Evolutionary conservation across 2,888 invertebrate genomes (phyloP).

Genomic region (Odontocolon sp.): DNA sequence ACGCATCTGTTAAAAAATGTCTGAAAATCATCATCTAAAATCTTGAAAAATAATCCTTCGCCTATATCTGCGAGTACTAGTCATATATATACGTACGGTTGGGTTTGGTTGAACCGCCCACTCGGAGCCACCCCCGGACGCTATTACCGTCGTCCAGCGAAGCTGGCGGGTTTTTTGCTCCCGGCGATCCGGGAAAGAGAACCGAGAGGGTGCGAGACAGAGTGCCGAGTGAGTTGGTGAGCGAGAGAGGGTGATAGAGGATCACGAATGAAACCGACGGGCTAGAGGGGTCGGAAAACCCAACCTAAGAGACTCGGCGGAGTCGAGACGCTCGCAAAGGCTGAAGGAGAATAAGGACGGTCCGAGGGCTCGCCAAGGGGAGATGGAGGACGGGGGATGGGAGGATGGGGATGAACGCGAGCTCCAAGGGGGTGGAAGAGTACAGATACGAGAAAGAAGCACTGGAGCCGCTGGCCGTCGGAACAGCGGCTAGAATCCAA

Average conservation of each 20-base stretch:
- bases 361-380: constrained; percentile 64
- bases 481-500: constrained; percentile 66
- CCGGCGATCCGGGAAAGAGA: constrained; percentile 58
- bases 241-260: constrained; percentile 22
- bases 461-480: constrained; percentile 52
- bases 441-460: constrained; percentile 51
- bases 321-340: constrained; percentile 71
- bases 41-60: constrained; percentile 77
- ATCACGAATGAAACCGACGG: constrained; percentile 45
- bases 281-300: constrained; percentile 70
- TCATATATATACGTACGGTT: constrained; percentile 6
- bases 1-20: too few species aligned
- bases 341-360: constrained; percentile 75
- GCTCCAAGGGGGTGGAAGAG: constrained; percentile 40
- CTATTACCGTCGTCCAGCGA: constrained; percentile 61
- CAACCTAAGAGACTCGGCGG: constrained; percentile 77
- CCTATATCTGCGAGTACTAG: constrained; percentile 63
- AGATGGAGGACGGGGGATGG: constrained; percentile 63
- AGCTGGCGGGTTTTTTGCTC: constrained; percentile 77
- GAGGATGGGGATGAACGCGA: constrained; percentile 26
- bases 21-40: constrained; percentile 69
- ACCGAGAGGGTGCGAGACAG: constrained; percentile 53
- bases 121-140: constrained; percentile 57
- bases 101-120: constrained; percentile 50
- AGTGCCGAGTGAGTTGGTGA: constrained; percentile 41